phyloP scores from a whole-genome alignment of 2,888 invertebrate species.

The Torymus auratus region DNA sequence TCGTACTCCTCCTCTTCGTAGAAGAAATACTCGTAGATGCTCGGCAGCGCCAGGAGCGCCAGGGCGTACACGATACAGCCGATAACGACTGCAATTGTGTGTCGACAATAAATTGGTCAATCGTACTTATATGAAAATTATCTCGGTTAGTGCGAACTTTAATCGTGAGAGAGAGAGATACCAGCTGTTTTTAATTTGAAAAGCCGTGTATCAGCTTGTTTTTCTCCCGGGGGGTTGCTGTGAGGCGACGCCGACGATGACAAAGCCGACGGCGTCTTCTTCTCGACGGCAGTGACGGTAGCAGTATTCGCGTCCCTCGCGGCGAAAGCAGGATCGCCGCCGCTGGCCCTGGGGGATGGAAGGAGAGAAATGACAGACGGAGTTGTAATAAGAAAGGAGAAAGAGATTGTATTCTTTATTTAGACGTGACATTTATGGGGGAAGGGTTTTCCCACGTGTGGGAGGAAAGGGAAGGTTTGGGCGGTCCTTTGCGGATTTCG shows the following conservation, averaged over 20 bases:
- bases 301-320: background rate
- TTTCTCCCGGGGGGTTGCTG: constrained; percentile 24
- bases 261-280: no score
- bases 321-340: no score
- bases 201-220: constrained; percentile 61
- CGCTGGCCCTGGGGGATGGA: no score
- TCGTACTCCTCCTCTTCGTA: constrained; percentile 68
- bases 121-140: background rate
- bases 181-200: constrained; percentile 68
- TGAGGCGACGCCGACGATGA: background rate
- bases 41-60: constrained; percentile 66
- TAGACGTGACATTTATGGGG: no score
- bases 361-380: no score
- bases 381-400: no score
- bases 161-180: constrained; percentile 51
- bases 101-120: background rate
- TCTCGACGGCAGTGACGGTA: no score
- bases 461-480: no score
- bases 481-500: no score
- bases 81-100: constrained; percentile 65
- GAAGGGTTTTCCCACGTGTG: no score
- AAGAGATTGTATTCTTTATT: no score
- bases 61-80: constrained; percentile 66
- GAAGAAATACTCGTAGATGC: constrained; percentile 68
- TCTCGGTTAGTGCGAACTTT: constrained; percentile 1